These are phyloP conservation scores for Apodemia hepburni DNA, from an alignment of 2,888 invertebrate genomes.

Conservation along the genomic window DNA sequence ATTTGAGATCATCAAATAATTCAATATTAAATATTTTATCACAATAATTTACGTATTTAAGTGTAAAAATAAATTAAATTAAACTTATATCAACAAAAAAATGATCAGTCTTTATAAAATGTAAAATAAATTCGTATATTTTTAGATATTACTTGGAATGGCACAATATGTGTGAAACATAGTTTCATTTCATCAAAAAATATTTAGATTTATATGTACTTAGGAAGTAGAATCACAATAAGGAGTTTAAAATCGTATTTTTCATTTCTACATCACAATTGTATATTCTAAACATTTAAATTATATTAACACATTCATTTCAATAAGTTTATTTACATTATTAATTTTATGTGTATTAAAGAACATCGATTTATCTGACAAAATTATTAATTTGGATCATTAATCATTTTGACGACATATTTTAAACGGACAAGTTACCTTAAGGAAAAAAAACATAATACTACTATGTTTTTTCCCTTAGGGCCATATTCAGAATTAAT, in stretches of 20 bases:
- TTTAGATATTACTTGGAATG: neutral
- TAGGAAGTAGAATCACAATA: slow-evolving; percentile 3
- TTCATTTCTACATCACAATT: neutral
- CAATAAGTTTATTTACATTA: neutral
- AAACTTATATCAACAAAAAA: neutral
- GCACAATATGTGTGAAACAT: neutral
- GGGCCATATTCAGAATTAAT: too few relatives aligned
- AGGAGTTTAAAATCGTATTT: neutral
- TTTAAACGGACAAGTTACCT: too few relatives aligned
- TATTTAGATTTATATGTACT: neutral
- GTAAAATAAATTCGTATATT: neutral
- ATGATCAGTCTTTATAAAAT: neutral
- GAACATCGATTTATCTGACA: too few relatives aligned
- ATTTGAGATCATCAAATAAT: slow-evolving; percentile 8
- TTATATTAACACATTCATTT: neutral
- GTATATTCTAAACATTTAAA: neutral
- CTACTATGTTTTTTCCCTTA: too few relatives aligned
- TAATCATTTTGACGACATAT: too few relatives aligned
- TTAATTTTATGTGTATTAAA: too few relatives aligned
- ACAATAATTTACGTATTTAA: neutral
- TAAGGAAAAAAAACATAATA: too few relatives aligned
- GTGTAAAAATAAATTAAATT: neutral
- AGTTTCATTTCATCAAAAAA: slow-evolving; percentile 8
- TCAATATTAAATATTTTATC: slow-evolving; percentile 1
- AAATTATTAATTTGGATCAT: too few relatives aligned